These are phyloP conservation scores for Stenodera caucasica DNA, from an alignment of 2,888 invertebrate species.

Conservation along the genomic window DNA sequence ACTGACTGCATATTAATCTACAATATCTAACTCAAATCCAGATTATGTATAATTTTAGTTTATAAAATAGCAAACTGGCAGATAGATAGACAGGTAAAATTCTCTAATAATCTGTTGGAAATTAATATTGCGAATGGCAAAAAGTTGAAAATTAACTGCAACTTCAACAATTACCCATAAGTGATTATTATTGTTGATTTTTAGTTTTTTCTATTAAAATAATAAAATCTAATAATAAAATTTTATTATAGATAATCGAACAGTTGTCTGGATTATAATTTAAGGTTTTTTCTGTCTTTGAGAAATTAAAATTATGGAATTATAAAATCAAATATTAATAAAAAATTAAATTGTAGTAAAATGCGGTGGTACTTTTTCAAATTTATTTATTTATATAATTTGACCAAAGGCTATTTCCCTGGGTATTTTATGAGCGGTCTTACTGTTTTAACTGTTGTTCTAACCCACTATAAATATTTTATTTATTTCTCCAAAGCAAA, in stretches of 20 bases:
- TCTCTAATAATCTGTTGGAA: neutral
- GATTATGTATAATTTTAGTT: neutral
- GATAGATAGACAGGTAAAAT: slow-evolving; percentile 2
- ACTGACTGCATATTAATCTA: neutral
- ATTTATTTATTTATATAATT: neutral
- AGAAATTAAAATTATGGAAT: too few relatives aligned
- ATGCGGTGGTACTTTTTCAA: neutral
- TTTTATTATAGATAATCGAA: too few relatives aligned
- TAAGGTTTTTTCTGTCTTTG: too few relatives aligned
- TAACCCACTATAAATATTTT: neutral
- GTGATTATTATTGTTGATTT: too few relatives aligned
- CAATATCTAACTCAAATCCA: neutral
- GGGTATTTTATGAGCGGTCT: neutral
- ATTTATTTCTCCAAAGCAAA: too few relatives aligned
- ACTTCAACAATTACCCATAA: too few relatives aligned
- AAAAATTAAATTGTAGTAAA: neutral
- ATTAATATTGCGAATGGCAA: neutral
- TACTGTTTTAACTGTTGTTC: neutral
- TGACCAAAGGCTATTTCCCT: neutral
- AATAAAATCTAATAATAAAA: too few relatives aligned
- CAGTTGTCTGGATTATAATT: too few relatives aligned
- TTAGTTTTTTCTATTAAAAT: too few relatives aligned
- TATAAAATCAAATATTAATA: too few relatives aligned
- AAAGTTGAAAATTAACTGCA: neutral
- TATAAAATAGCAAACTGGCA: slow-evolving; percentile 2